A percentile compares a stretch with the other conserved stretches of the same genome.
Evolutionary conservation across 1,140 invertebrate species (phyloP).

Genomic region (Hyles euphorbiae): DNA sequence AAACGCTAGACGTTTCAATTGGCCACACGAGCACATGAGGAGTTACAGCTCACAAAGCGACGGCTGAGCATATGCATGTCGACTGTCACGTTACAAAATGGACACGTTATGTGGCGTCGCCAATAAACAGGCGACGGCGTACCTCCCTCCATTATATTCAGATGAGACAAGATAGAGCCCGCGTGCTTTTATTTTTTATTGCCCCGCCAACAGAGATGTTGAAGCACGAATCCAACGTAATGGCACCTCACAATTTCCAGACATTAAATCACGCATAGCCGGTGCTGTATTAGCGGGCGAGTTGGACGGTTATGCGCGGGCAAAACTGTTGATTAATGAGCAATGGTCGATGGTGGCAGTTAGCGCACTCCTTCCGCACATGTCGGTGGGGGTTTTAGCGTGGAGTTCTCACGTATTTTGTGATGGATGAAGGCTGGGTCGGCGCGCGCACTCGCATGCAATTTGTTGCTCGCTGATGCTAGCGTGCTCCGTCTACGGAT

Average conservation of each 20-base stretch:
- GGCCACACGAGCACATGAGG: too few species aligned
- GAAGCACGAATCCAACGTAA: background rate
- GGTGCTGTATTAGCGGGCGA: background rate
- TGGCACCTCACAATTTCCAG: too few species aligned
- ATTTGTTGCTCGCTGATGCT: conserved; percentile 7
- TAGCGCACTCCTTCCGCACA: conserved; percentile 1
- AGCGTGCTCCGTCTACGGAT: too few species aligned
- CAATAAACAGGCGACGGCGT: conserved; percentile 34
- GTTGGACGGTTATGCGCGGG: background rate
- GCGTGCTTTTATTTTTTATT: conserved; percentile 31
- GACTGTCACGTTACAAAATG: conserved; percentile 3
- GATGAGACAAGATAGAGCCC: conserved; percentile 42
- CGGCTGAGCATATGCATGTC: background rate
- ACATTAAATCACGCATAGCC: too few species aligned
- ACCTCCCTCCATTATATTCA: conserved; percentile 58
- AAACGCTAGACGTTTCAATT: too few species aligned
- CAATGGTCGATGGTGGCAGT: conserved; percentile 22
- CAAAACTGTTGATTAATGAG: conserved; percentile 32
- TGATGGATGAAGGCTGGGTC: conserved; percentile 6
- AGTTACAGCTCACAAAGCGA: too few species aligned
- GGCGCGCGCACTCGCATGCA: conserved; percentile 1
- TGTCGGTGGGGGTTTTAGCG: background rate
- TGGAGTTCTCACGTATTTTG: conserved; percentile 1
- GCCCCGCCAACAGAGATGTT: conserved; percentile 9
- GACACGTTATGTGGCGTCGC: conserved; percentile 34